A percentile compares a stretch with the other conserved stretches of the same genome.
phyloP scores from a whole-genome alignment of 2,113 vertebrate species.

The Siniperca knerii region DNA sequence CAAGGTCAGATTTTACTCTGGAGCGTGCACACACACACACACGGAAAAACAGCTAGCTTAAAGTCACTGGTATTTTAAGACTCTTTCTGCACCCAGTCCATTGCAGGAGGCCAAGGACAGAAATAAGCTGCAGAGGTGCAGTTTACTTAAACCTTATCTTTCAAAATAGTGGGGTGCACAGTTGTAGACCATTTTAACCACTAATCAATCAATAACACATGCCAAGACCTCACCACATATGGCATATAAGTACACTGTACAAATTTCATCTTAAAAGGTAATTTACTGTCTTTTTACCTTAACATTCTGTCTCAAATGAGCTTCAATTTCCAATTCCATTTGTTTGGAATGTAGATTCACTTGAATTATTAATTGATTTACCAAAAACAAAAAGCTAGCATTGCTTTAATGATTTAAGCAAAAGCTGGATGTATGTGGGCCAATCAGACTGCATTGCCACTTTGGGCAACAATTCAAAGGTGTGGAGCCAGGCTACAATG shows the following conservation, averaged over 20 bases:
- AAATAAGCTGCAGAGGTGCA: conserved; percentile 5
- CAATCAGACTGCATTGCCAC: too few relatives aligned
- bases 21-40: background rate
- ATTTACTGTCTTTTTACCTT: background rate
- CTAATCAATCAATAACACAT: background rate
- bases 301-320: background rate
- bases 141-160: conserved; percentile 10
- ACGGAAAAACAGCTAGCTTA: background rate
- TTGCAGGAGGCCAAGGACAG: background rate
- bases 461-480: background rate
- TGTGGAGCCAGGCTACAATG: background rate
- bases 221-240: background rate
- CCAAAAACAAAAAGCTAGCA: background rate
- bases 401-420: background rate
- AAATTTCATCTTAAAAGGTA: background rate
- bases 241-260: too few relatives aligned
- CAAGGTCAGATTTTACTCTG: conserved; percentile 62
- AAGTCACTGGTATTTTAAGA: conserved; percentile 5
- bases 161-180: background rate
- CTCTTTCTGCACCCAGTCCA: background rate
- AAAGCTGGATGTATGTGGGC: background rate
- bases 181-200: background rate
- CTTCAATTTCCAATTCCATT: background rate
- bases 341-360: background rate
- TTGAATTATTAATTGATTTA: background rate